A percentile compares a stretch with the other conserved stretches of the same genome.
These are phyloP conservation scores for Hypotaenidia okinawae DNA, from an alignment of 2,797 vertebrate species.

Conservation along the genomic window DNA sequence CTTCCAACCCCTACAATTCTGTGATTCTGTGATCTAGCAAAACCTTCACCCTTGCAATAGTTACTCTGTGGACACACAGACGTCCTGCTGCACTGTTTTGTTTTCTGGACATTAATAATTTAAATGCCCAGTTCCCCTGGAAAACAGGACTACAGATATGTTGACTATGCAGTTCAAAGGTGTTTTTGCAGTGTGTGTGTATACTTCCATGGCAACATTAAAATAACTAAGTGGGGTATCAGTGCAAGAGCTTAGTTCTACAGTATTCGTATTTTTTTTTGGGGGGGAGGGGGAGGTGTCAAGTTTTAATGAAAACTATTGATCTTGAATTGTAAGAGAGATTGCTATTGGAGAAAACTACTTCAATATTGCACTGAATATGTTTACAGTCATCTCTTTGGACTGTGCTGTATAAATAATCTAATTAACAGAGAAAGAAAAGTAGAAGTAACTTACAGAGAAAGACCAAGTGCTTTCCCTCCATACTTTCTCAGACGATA, in stretches of 20 bases:
- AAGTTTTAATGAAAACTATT: neutral
- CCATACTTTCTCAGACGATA: neutral
- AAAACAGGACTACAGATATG: neutral
- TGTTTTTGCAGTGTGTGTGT: neutral
- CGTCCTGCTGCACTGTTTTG: accelerated
- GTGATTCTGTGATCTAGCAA: neutral
- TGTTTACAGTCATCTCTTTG: neutral
- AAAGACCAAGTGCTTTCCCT: neutral
- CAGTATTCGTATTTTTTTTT: neutral
- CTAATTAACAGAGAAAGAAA: no score
- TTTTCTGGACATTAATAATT: neutral
- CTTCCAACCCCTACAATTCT: no score
- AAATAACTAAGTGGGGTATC: neutral
- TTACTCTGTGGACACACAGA: neutral
- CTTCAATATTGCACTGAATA: neutral
- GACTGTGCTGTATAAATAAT: no score
- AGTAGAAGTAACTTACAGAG: neutral
- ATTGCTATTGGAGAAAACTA: neutral
- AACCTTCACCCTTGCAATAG: neutral
- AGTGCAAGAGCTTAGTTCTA: neutral
- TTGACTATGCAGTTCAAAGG: neutral
- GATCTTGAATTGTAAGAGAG: neutral
- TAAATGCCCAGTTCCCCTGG: neutral
- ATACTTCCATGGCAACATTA: neutral
- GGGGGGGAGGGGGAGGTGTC: neutral